Evolutionary conservation across 1,140 invertebrate genomes (phyloP), one percentile per base, ranked within the genome.

Genomic region (Capitella teleta): DNA sequence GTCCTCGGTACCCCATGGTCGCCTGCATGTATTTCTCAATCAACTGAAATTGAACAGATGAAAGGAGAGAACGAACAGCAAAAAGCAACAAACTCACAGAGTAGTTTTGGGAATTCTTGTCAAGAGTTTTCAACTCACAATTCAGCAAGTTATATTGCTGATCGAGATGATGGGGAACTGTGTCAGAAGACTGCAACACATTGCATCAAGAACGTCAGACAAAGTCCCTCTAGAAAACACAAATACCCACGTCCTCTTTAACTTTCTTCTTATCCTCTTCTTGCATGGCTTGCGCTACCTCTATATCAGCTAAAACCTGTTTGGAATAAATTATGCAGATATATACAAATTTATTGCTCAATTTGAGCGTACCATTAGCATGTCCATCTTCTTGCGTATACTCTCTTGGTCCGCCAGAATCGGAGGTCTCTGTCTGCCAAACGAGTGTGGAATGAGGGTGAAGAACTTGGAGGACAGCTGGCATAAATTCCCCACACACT

Each of bases 361-460:
- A 34, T 10, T 34, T 34, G 19, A 41, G 50, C 63, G 44, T 59
- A 70, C 72, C 30, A 68, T 48, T 24, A 76, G 60, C 63, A 75
- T 73, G 44, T 76, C 74, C 57, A 72, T 72, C 60, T 74, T 76
- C 36, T 65, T 49, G 36, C 68, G 61, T 28, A 76, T 49, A 2
- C 52, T 41, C 48, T 70, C 68, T 12, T 54, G 24, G 24, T 50
- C 57, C 19, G 57, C 43, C 23, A 76, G 68, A 5, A 61, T 49
- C 5, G 67, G 70, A 5, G 74, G 75, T 10, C 62, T 37, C 18
- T 36, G 58, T 18, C 74, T 59, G 14, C 74, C 74, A 62, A 76
- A 75, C 54, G 67, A 61, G 53, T 76, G 75, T 10, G 75, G 75
- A 45, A 76, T 72, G 5, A 72, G 51, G 0, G 74, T 76, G 61